Evolutionary conservation across 2,888 invertebrate species (phyloP), one percentile per base, ranked within the genome.

Genomic region (Catocala sponsa): DNA sequence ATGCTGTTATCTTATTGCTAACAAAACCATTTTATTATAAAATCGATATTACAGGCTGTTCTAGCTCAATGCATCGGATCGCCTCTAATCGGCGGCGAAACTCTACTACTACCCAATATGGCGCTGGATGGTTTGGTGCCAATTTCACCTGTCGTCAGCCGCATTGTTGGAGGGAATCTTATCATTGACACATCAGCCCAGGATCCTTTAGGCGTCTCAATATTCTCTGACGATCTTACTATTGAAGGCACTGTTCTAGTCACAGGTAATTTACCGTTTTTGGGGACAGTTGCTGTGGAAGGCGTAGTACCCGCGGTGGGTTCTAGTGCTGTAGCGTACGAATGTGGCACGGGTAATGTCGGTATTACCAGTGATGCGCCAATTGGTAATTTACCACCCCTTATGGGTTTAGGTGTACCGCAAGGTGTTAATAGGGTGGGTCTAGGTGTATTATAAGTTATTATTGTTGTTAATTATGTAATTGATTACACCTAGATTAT

Each of bases 201-300:
- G 1, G 42, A 72, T 12, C 42, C 71, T 11, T 32, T 67, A 11
- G 79, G 78, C 0, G 70, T 81, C 0, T 54, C 69, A 0, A 65
- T 80, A 56, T 69, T 74, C 11, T 77, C 87, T 0, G 86, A 86
- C 0, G 68, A 81, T 9, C 61, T 87, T 38, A 46, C 82, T 0
- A 82, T 85, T 13, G 81, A 81, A 32, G 86, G 86, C 1, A 59
- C 66, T 7, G 78, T 86, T 7, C 57, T 77, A 4, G 86, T 86
- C 0, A 51, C 66, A 4, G 86, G 86, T 0, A 78, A 67, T 0
- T 49, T 86, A 43, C 86, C 86, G 0, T 85, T 86, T 61, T 48
- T 78, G 6, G 80, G 85, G 32, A 75, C 85, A 0, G 83, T 87
- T 10, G 74, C 73, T n/a, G 51, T 86, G 4, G 83, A 81, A 12